Evolutionary conservation across 1,140 invertebrate genomes (phyloP), one percentile per base, ranked within the genome.

Genomic region (Tetramorium parvispinum): DNA sequence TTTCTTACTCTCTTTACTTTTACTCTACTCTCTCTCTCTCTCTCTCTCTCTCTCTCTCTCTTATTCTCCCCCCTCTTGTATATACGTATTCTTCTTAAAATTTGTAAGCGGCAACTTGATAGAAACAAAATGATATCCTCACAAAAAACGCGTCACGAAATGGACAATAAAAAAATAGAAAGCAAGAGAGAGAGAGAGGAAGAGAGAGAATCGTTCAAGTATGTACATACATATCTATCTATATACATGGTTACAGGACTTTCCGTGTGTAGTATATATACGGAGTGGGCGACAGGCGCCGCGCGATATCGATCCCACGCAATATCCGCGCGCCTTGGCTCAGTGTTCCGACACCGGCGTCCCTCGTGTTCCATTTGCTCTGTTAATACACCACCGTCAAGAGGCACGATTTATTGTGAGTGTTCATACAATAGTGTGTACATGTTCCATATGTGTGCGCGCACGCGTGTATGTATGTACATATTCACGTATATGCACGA

Each of bases 271-370:
- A 32, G 63, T 87, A 70, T 83, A 86, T 92, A 83, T 90, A 88
- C 63, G 73, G 89, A 13, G 46, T 87, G 89, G 79, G 70, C 88
- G 91, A 92, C 89, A 92, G 91, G 89, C 92, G 92, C 92, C 88
- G 79, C 88, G 79, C 87, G 92, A 93, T 93, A 94, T 94, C 92
- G 93, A 94, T 93, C 92, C 91, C 79, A 93, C 90, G 93, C 89
- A 93, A 93, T 93, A 93, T 92, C 91, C 87, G 86, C 70, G 76
- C 59, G 59, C 76, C 40, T 85, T 87, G 89, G 87, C 82, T 85
- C 89, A 88, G 88, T 91, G 89, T 90, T 90, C 73, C 87, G 55
- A 59, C 53, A 53, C 59, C 63, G 82, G 77, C 75, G 76, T 88
- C 24, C 73, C 86, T 88, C 61, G 78, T 89, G 88, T 86, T 88